Evolutionary conservation across 2,113 vertebrate species (phyloP), one percentile per base, ranked within the genome.

Genomic region (Glaucomys volans): DNA sequence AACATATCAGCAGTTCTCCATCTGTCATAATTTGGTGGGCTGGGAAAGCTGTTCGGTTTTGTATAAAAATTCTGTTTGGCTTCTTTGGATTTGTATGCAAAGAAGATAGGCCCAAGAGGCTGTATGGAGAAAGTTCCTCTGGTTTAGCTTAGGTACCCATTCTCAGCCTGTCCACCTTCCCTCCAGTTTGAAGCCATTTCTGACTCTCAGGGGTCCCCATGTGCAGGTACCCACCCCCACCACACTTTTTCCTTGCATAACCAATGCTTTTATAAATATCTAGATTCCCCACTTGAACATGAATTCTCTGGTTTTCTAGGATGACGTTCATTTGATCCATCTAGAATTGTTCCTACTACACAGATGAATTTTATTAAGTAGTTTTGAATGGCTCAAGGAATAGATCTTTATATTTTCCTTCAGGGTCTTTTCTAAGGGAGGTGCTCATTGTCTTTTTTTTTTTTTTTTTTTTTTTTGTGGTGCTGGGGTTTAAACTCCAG

Each of bases 11-110:
- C 14, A 54, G 69, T 54, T 81, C 80, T 93, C 28, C 42, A 82
- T 69, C 59, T n/a, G 37, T 40, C 71, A 28, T 37, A 80, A 54
- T 75, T 26, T 52, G 26, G 35, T 86, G 32, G 74, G 50, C 20
- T 79, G 59, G 42, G 71, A 90, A 93, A 37, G 87, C 50, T 52
- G 42, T 75, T 94, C 82, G 67, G 66, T 77, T 95, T 93, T 57
- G 40, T 20, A 26, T 35, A 30, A 91, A 72, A 77, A 72, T 67
- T 4, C 30, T 54, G 50, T 17, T 62, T 30, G 2, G 54, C 79
- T 83, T 83, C 28, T 87, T 89, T n/a, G 64, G 47, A 16, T 76
- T 37, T 32, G 50, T n/a, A 37, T 54, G 32, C 26, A 17, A 77
- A 80, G 47, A 30, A 6, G 13, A 76, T 2, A 62, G 37, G 44